Evolutionary conservation across 2,797 vertebrate species (phyloP).

Genomic region (Brachyrhaphis roseni): DNA sequence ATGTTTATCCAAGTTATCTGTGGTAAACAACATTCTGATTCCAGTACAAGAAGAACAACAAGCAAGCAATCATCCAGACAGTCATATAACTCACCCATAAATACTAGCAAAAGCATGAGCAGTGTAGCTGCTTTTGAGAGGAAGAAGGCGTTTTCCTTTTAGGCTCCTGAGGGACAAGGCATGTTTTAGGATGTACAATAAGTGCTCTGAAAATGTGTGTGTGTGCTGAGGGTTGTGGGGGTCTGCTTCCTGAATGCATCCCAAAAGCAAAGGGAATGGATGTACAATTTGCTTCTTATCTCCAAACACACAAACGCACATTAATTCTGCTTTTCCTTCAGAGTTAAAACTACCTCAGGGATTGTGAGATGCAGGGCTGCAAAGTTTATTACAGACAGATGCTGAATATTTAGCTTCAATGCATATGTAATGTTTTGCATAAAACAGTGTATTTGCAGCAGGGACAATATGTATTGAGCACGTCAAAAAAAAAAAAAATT

Average conservation of each 20-base stretch:
- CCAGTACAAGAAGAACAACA: constrained; percentile 2
- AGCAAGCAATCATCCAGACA: constrained; percentile 9
- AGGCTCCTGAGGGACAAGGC: constrained; percentile 67
- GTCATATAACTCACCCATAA: constrained; percentile 16
- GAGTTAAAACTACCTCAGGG: constrained; percentile 56
- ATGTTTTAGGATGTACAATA: constrained; percentile 74
- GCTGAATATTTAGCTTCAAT: constrained; percentile 29
- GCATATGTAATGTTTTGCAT: background rate
- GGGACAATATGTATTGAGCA: background rate
- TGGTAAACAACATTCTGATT: constrained; percentile 24
- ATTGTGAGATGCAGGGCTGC: constrained; percentile 45
- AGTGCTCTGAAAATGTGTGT: constrained; percentile 57
- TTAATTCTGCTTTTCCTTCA: constrained; percentile 43
- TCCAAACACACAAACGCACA: constrained; percentile 18
- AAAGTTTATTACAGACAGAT: constrained; percentile 22
- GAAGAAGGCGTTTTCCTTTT: constrained; percentile 71
- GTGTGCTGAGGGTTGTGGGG: constrained; percentile 30
- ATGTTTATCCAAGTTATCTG: constrained; percentile 35
- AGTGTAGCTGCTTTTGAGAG: constrained; percentile 43
- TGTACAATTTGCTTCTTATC: constrained; percentile 42
- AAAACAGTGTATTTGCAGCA: background rate
- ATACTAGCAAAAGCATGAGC: constrained; percentile 28
- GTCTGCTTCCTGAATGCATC: constrained; percentile 67
- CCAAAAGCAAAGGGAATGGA: constrained; percentile 60
- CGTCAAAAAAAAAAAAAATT: too few relatives aligned